phyloP scores from a whole-genome alignment of 2,113 vertebrate species.

The Peucedramus taeniatus region DNA sequence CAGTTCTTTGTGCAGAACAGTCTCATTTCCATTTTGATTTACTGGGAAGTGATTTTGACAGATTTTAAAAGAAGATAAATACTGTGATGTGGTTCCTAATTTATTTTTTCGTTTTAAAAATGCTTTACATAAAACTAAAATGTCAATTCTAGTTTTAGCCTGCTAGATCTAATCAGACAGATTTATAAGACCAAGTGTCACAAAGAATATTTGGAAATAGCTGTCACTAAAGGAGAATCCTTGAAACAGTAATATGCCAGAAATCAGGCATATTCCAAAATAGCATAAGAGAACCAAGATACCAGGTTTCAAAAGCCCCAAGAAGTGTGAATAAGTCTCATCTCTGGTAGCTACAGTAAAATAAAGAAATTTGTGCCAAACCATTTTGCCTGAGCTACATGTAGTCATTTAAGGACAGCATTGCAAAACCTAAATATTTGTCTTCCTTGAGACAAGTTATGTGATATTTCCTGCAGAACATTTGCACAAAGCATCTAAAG shows the following conservation, averaged over 20 bases:
- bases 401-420: slow-evolving; percentile 40
- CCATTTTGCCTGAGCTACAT: not conserved
- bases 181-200: not conserved
- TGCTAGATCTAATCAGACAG: not conserved
- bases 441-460: slow-evolving; percentile 20
- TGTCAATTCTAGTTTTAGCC: not conserved
- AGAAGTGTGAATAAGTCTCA: not conserved
- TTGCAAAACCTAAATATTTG: slow-evolving; percentile 57
- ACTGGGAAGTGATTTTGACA: not conserved
- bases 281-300: not conserved
- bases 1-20: not conserved
- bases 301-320: not conserved
- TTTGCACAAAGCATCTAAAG: slow-evolving; percentile 22
- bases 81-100: not conserved
- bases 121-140: not conserved
- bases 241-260: not conserved
- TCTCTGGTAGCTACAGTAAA: not conserved
- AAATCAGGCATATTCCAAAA: not conserved
- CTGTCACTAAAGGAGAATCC: not conserved
- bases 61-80: not conserved
- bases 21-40: not conserved
- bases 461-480: slow-evolving; percentile 36
- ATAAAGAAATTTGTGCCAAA: not conserved
- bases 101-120: not conserved
- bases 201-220: not conserved